Evolutionary conservation across 2,113 vertebrate genomes (phyloP).

Genomic region (Myanophis thanlyinensis): DNA sequence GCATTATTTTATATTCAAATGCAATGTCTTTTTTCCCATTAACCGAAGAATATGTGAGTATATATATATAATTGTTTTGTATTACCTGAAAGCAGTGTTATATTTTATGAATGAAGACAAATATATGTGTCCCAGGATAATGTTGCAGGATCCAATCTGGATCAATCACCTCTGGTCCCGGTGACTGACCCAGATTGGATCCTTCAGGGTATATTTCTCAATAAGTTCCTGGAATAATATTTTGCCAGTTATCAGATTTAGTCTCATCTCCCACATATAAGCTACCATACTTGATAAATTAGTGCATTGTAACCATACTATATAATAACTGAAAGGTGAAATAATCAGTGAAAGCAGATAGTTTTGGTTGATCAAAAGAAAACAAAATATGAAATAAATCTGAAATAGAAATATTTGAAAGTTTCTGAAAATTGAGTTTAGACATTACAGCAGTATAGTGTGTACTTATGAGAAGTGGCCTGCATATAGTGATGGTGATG

Average conservation of each 20-base stretch:
- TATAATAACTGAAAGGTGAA: background rate
- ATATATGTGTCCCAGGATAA: no score
- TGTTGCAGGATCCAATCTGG: no score
- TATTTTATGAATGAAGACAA: background rate
- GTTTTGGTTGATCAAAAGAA: background rate
- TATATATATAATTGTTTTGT: background rate
- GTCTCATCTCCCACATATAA: background rate
- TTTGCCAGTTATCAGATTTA: background rate
- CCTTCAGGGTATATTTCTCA: background rate
- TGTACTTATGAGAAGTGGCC: background rate
- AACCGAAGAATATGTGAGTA: background rate
- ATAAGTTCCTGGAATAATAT: background rate
- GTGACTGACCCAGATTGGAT: no score
- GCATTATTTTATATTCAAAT: background rate
- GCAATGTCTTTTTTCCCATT: background rate
- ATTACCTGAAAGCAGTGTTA: background rate
- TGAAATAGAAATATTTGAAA: background rate
- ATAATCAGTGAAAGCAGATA: background rate
- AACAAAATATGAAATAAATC: background rate
- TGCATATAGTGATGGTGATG: background rate
- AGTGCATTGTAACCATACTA: background rate
- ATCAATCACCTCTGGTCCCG: no score
- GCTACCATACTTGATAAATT: background rate
- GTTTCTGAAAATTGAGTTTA: background rate
- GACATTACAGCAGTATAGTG: background rate